A percentile compares a stretch with the other conserved stretches of the same genome.
Evolutionary conservation across 2,113 vertebrate genomes (phyloP).

Genomic region (Forbesichthys papilliferus): DNA sequence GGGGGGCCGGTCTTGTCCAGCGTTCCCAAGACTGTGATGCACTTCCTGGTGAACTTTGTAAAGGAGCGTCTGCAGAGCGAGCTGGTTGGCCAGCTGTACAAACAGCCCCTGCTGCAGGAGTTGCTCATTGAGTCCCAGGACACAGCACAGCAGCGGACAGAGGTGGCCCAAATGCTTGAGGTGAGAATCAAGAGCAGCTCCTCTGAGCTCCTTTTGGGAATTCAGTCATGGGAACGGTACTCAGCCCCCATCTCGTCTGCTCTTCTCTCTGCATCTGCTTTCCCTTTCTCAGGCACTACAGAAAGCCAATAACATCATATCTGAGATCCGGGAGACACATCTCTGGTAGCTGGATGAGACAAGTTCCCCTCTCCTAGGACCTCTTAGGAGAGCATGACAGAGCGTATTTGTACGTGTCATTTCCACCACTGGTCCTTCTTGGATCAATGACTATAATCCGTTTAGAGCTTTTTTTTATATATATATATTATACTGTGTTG

Average conservation of each 20-base stretch:
- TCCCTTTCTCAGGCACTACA: constrained; percentile 72
- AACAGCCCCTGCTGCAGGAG: constrained; percentile 74
- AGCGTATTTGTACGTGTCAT: constrained; percentile 40
- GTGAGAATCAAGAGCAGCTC: constrained; percentile 50
- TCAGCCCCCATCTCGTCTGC: constrained; percentile 4
- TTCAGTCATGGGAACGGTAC: neutral
- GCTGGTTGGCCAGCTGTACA: constrained; percentile 83
- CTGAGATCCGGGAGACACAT: constrained; percentile 82
- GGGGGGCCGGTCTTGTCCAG: constrained; percentile 52
- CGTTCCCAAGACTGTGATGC: constrained; percentile 86
- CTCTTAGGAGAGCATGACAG: constrained; percentile 24
- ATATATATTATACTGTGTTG: constrained; percentile 15
- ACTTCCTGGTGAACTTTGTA: constrained; percentile 84
- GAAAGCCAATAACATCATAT: constrained; percentile 82
- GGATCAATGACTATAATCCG: constrained; percentile 51
- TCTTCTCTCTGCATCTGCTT: neutral
- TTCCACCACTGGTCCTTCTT: constrained; percentile 40
- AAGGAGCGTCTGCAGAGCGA: constrained; percentile 85
- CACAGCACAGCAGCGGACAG: constrained; percentile 80
- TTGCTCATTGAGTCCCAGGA: constrained; percentile 83
- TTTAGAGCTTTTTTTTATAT: constrained; percentile 18
- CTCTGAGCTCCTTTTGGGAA: constrained; percentile 8
- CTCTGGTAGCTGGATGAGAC: constrained; percentile 76
- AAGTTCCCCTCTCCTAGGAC: constrained; percentile 28
- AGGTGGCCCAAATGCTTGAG: constrained; percentile 82